Evolutionary conservation across 2,797 vertebrate genomes (phyloP).

Genomic region (Lemur catta): DNA sequence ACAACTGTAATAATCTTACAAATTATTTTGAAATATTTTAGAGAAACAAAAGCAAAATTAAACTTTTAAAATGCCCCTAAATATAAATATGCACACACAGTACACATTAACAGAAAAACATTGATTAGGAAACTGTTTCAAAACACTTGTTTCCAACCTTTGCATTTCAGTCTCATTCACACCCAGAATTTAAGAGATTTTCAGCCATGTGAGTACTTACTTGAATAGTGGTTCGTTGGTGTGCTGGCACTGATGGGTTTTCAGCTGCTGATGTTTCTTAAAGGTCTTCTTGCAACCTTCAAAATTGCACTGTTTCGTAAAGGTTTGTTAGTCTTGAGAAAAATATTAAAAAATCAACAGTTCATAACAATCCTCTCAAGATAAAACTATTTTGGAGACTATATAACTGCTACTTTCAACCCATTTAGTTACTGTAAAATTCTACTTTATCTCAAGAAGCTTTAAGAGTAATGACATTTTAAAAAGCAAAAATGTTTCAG

Average conservation of each 20-base stretch:
- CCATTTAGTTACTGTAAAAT: background rate
- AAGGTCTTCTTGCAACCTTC: slow-evolving; percentile 89
- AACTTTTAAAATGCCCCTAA: background rate
- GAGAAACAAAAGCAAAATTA: background rate
- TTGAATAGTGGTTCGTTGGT: slow-evolving; percentile 86
- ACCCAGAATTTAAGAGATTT: accelerated
- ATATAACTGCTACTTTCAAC: background rate
- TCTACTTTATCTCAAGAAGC: background rate
- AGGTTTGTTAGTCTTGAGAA: slow-evolving; percentile 61
- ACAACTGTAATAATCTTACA: background rate
- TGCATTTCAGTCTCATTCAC: background rate
- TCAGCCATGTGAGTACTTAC: slow-evolving; percentile 82
- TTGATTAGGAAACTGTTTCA: background rate
- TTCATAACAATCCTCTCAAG: background rate
- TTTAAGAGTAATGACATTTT: background rate
- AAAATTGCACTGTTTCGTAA: slow-evolving; percentile 87
- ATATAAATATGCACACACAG: background rate
- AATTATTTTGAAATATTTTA: background rate
- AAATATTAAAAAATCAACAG: background rate
- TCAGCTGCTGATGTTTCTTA: slow-evolving; percentile 91
- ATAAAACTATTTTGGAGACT: background rate
- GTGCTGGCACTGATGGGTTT: slow-evolving; percentile 89
- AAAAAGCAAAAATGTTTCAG: background rate
- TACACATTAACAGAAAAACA: background rate
- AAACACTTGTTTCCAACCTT: background rate